Base-by-base conservation (phyloP, 2,113 vertebrate genomes). In the Hystrix cristata region DNA sequence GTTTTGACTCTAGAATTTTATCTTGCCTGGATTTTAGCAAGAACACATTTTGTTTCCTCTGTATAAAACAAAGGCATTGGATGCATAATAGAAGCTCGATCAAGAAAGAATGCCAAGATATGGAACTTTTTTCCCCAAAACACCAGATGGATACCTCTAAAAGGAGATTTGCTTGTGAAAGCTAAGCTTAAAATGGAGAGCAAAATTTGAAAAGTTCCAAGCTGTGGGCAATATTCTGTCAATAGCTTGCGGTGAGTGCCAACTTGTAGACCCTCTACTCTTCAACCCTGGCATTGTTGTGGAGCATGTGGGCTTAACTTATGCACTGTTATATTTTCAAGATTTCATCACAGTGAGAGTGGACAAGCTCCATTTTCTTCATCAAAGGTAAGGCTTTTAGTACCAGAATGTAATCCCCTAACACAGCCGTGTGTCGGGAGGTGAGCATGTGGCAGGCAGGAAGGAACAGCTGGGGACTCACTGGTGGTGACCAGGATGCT, bases 391-490 rank as follows among this genome's bases (percentile, higher is more conserved):
- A 79, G 51, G 46, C 0, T 72, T 72, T 34, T 19, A 8, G 12
- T n/a, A 25, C 62, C 48, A 19, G 5, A 51, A n/a, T 2, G 19
- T 60, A 7, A 31, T 62, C 71, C 5, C 57, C n/a, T 12, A 53
- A 31, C 18, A 21, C 25, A 82, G 9, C 12, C 23, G 19, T 38
- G 1, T 4, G 11, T 23, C 38, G 15, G 16, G 25, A 43, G 6
- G 23, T 55, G 21, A 51, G 3, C 15, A 10, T 2, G 48, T 7
- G 27, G 2, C 0, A 51, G 3, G 3, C 38, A 7, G 0, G 19
- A 57, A 62, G 14, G 31, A 57, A 57, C 38, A 46, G 11, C 15
- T 53, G 5, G 29, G 10, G 0, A 14, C 38, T 38, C 38, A 38
- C 38, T 38, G 38, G 38, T 38, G 38, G 38, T 38, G 38, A 38